These are phyloP conservation scores for Dicaeum eximium DNA, from an alignment of 2,113 vertebrate genomes.

Conservation along the genomic window DNA sequence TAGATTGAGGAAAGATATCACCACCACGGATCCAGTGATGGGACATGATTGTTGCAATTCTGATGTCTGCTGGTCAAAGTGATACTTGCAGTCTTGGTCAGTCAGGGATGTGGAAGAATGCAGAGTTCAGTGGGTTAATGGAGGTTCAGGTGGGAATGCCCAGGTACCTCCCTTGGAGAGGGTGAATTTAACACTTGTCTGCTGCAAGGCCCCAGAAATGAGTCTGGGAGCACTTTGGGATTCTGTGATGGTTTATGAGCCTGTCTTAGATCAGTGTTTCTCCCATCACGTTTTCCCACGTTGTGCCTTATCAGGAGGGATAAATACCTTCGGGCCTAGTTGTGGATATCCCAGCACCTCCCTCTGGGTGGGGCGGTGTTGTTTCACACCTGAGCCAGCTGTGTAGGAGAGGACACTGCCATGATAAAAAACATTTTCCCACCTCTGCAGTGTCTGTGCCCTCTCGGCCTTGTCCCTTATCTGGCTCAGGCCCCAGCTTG, in stretches of 20 bases:
- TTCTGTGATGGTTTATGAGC: neutral
- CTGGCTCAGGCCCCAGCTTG: neutral
- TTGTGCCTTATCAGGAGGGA: neutral
- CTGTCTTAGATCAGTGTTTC: neutral
- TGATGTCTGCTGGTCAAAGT: neutral
- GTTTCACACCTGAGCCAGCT: neutral
- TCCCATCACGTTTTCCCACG: neutral
- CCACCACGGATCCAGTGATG: neutral
- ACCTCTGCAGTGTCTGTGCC: neutral
- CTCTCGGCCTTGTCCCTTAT: neutral
- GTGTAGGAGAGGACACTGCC: neutral
- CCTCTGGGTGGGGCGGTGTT: neutral
- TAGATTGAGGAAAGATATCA: neutral
- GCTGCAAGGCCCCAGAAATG: neutral
- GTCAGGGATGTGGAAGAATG: neutral
- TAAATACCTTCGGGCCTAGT: neutral
- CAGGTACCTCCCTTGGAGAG: neutral
- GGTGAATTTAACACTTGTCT: neutral
- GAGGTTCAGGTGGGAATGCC: neutral
- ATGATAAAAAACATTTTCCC: neutral
- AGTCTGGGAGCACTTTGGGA: neutral
- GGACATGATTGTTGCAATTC: neutral
- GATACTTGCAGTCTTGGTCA: neutral
- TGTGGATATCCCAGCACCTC: neutral
- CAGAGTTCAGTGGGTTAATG: neutral